Base-by-base conservation (phyloP, 30 jellyfish, hydroid and myxozoan genomes). In the Pelagia noctiluca region DNA sequence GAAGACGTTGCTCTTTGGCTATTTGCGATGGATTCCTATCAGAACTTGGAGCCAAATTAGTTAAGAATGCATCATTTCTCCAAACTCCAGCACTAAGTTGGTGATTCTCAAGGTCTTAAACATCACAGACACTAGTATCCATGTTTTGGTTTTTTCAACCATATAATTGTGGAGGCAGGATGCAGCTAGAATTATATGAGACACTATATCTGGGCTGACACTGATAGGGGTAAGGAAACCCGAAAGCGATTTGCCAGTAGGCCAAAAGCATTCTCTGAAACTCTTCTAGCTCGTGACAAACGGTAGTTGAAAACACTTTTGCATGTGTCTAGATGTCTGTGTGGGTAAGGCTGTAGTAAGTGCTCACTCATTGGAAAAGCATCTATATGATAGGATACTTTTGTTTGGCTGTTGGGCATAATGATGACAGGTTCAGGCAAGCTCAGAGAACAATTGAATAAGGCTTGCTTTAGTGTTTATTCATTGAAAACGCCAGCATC, bases 221-320 rank as follows among this genome's bases (percentile, higher is more conserved):
- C n/a, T n/a, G n/a, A n/a, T n/a, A n/a, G n/a, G n/a, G n/a, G n/a
- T n/a, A n/a, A n/a, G n/a, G n/a, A n/a, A n/a, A n/a, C n/a, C n/a
- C n/a, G n/a, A n/a, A n/a, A n/a, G n/a, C n/a, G n/a, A n/a, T n/a
- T n/a, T n/a, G n/a, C n/a, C n/a, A 75, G 86, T 24, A 75, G 49
- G 30, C 86, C 78, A 75, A 75, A 75, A 46, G 86, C 86, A 63
- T 78, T 78, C 57, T 63, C 80, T 28, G 35, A 82, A 18, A 78
- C 84, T 36, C 89, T 63, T n/a, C 86, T 25, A 10, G 86, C 86
- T 35, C 78, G 35, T 12, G 86, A 75, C 19, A 75, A 63, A n/a
- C 78, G 34, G 83, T 63, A 78, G 70, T 57, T 78, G 35, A 28
- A 78, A 53, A 78, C 63, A 4, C 89, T 21, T 35, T 47, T 47